These are phyloP conservation scores for Limosa lapponica DNA, from an alignment of 2,797 vertebrate genomes.

Conservation along the genomic window DNA sequence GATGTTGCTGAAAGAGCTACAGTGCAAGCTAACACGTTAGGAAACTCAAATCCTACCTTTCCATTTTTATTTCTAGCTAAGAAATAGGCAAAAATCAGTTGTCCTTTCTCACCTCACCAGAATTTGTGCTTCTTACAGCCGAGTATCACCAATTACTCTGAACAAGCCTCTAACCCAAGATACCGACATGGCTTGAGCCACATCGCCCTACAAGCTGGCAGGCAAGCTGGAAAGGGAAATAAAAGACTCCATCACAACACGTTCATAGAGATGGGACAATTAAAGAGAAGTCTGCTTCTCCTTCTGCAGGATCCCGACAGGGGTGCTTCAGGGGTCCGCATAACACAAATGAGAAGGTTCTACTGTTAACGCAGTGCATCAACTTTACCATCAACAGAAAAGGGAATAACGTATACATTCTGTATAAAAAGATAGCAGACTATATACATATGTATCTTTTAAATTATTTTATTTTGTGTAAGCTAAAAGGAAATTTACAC, in stretches of 20 bases:
- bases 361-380: not conserved
- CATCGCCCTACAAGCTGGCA: not conserved
- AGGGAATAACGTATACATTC: fast-evolving
- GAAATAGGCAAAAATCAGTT: not conserved
- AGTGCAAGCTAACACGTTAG: not conserved
- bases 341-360: not conserved
- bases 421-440: slow-evolving; percentile 34
- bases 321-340: not conserved
- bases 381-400: not conserved
- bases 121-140: not conserved
- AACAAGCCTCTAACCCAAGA: not conserved
- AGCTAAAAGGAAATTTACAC: slow-evolving; percentile 99
- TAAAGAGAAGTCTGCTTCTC: not conserved
- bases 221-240: not conserved
- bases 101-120: not conserved
- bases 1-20: not conserved
- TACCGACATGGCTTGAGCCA: not conserved
- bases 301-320: not conserved
- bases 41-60: not conserved
- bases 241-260: not conserved
- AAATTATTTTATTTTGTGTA: slow-evolving; percentile 99
- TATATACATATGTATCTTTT: slow-evolving; percentile 79
- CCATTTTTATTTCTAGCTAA: not conserved
- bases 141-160: not conserved
- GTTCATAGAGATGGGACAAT: not conserved